A percentile compares a stretch with the other conserved stretches of the same genome.
These are phyloP conservation scores for Oxygymnocypris stewartii DNA, from an alignment of 2,113 vertebrate species.

Conservation along the genomic window DNA sequence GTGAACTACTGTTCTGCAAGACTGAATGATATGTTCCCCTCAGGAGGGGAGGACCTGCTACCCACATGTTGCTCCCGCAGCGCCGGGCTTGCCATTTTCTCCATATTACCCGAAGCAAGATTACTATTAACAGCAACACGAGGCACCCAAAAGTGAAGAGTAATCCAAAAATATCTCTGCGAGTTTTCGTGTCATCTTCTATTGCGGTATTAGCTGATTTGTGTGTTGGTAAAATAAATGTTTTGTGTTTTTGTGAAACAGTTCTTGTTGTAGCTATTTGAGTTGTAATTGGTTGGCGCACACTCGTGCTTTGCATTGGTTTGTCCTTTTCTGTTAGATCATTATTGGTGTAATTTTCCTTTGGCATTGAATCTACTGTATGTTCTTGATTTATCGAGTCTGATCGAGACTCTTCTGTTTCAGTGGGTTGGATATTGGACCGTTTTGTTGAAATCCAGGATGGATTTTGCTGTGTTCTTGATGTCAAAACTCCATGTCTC, in stretches of 20 bases:
- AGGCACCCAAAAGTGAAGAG: background rate
- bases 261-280: background rate
- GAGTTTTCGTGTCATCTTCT: background rate
- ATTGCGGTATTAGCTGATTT: background rate
- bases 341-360: background rate
- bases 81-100: background rate
- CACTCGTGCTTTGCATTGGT: background rate
- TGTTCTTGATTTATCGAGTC: background rate
- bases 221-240: background rate
- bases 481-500: background rate
- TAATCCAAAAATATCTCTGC: background rate
- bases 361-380: background rate
- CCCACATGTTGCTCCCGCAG: conserved; percentile 4
- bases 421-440: background rate
- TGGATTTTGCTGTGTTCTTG: background rate
- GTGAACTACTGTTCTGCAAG: background rate
- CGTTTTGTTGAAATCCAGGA: background rate
- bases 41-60: background rate
- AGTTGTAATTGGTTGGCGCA: background rate
- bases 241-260: background rate
- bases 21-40: background rate
- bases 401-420: background rate
- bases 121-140: background rate
- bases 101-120: background rate
- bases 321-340: background rate